Evolutionary conservation across 2,113 vertebrate species (phyloP).

Genomic region (Chunga burmeisteri): DNA sequence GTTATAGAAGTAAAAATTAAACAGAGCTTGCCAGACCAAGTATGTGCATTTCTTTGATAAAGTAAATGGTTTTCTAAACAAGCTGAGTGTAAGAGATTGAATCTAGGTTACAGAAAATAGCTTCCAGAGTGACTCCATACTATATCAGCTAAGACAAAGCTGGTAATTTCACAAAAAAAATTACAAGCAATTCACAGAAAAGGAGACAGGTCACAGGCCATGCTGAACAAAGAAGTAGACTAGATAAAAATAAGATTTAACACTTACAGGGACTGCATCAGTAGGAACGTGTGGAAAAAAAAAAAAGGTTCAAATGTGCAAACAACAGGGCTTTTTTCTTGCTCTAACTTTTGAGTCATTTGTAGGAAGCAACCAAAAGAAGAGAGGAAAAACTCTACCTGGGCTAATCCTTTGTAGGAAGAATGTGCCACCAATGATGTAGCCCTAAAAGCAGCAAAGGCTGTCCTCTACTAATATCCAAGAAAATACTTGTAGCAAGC

Average conservation of each 20-base stretch:
- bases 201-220: neutral
- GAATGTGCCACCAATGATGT: neutral
- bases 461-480: neutral
- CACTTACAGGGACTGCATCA: neutral
- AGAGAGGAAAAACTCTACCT: neutral
- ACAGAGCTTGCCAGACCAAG: neutral
- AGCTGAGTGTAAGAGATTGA: neutral
- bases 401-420: neutral
- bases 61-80: neutral
- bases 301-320: too few species aligned
- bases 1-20: neutral
- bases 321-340: neutral
- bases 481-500: neutral
- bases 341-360: neutral
- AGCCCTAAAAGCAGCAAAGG: neutral
- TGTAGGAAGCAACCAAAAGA: neutral
- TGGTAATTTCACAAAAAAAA: neutral
- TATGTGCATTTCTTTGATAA: neutral
- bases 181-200: neutral
- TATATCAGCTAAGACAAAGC: neutral
- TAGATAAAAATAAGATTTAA: neutral
- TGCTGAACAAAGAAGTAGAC: neutral
- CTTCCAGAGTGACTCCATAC: neutral
- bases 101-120: neutral
- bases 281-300: neutral